These are phyloP conservation scores for Microchirus variegatus DNA, from an alignment of 2,797 vertebrate genomes.

Conservation along the genomic window DNA sequence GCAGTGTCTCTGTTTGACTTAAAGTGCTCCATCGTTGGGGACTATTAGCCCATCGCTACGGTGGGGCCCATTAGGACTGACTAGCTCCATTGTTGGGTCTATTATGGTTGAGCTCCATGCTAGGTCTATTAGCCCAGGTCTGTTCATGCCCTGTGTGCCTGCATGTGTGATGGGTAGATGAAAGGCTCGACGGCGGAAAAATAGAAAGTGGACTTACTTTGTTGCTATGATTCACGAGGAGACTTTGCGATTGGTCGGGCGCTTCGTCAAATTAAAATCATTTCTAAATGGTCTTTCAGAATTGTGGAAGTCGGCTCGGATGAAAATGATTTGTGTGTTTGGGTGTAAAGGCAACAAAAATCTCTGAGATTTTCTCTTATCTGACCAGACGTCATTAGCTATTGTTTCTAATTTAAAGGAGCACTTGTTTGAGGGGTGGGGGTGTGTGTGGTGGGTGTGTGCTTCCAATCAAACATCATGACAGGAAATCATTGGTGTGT, in stretches of 20 bases:
- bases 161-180: conserved; percentile 52
- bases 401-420: conserved; percentile 77
- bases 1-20: conserved; percentile 49
- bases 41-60: conserved; percentile 49
- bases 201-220: conserved; percentile 65
- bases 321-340: no score
- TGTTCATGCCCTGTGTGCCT: conserved; percentile 32
- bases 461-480: conserved; percentile 67
- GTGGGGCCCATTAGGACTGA: conserved; percentile 60
- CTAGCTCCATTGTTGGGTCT: conserved; percentile 54
- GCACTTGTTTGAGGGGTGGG: conserved; percentile 34
- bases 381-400: conserved; percentile 48
- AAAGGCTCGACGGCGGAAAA: conserved; percentile 73
- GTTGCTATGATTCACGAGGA: conserved; percentile 60
- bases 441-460: conserved; percentile 37
- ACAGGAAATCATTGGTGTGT: conserved; percentile 79
- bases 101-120: conserved; percentile 58
- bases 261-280: conserved; percentile 1
- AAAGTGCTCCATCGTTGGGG: conserved; percentile 56
- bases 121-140: conserved; percentile 48
- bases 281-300: conserved; percentile 9
- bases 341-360: no score
- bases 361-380: not conserved
- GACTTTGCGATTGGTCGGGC: conserved; percentile 58
- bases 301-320: not conserved